phyloP scores from a whole-genome alignment of 2,888 invertebrate genomes.

The Cyclophora albipunctata region DNA sequence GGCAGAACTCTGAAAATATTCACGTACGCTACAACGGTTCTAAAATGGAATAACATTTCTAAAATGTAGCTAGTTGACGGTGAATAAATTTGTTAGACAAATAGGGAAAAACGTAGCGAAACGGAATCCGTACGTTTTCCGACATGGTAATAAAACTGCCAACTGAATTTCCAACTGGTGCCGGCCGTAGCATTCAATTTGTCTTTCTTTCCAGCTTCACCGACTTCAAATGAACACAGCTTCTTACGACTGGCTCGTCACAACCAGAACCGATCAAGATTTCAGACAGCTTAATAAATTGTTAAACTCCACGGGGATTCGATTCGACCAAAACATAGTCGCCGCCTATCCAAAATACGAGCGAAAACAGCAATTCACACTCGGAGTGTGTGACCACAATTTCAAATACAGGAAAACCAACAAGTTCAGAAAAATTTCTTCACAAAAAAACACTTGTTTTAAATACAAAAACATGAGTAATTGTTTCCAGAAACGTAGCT shows the following conservation, averaged over 20 bases:
- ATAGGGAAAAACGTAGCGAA: too few relatives aligned
- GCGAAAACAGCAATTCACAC: conserved; percentile 1
- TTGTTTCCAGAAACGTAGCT: conserved; percentile 12
- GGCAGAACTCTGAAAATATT: too few relatives aligned
- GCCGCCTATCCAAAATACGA: conserved; percentile 34
- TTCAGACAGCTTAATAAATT: conserved; percentile 40
- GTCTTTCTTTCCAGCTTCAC: conserved; percentile 39
- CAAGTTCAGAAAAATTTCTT: conserved; percentile 1
- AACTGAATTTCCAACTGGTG: too few relatives aligned
- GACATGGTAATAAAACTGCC: too few relatives aligned
- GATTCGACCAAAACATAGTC: conserved; percentile 58
- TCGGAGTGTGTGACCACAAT: conserved; percentile 41
- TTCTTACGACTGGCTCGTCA: conserved; percentile 55
- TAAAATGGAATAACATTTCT: too few relatives aligned
- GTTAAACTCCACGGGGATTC: conserved; percentile 46
- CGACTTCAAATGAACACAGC: conserved; percentile 44
- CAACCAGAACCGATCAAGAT: conserved; percentile 39
- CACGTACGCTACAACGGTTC: too few relatives aligned
- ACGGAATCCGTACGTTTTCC: too few relatives aligned
- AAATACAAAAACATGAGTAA: conserved; percentile 7
- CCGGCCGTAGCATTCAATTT: too few relatives aligned
- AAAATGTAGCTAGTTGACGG: too few relatives aligned
- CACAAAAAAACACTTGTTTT: conserved; percentile 1
- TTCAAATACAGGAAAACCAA: conserved; percentile 35
- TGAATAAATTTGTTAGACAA: too few relatives aligned